Conservation (phyloP, 1,140 invertebrate genomes). For the Brachionus plicatilis region DNA sequence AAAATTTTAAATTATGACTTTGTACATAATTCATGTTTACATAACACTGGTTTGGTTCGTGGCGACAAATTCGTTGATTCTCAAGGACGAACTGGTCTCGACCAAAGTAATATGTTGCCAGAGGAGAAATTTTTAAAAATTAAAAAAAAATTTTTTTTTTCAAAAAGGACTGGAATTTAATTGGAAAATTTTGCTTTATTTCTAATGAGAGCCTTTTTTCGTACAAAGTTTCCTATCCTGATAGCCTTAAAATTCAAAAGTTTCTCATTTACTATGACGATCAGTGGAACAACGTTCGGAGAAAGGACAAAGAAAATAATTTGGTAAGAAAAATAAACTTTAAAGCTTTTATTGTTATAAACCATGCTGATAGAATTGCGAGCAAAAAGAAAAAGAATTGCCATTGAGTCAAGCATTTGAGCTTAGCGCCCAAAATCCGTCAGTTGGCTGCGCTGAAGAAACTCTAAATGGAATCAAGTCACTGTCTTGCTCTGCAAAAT, state of each 20-base stretch:
- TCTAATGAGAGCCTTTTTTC: background rate
- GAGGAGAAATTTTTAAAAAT: too few species aligned
- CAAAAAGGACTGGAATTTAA: background rate
- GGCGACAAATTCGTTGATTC: background rate
- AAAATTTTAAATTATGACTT: background rate
- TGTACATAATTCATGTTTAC: background rate
- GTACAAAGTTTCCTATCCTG: constrained; percentile 5
- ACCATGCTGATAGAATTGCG: background rate
- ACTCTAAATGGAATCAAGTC: background rate
- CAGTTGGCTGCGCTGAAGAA: background rate
- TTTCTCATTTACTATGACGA: constrained; percentile 33
- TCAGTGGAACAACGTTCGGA: constrained; percentile 23
- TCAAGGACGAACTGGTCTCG: background rate
- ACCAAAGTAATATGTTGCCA: background rate
- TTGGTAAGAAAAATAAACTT: background rate
- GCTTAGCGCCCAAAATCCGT: background rate
- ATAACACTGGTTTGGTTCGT: background rate
- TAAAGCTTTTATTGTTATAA: background rate
- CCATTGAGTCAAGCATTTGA: background rate
- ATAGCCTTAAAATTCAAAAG: background rate
- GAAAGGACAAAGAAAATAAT: background rate
- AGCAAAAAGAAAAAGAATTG: constrained; percentile 16
- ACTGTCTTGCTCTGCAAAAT: background rate
- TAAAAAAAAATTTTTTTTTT: background rate
- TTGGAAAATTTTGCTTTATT: constrained; percentile 39